Evolutionary conservation across 2,113 vertebrate species (phyloP).

Genomic region (Myocastor coypus): DNA sequence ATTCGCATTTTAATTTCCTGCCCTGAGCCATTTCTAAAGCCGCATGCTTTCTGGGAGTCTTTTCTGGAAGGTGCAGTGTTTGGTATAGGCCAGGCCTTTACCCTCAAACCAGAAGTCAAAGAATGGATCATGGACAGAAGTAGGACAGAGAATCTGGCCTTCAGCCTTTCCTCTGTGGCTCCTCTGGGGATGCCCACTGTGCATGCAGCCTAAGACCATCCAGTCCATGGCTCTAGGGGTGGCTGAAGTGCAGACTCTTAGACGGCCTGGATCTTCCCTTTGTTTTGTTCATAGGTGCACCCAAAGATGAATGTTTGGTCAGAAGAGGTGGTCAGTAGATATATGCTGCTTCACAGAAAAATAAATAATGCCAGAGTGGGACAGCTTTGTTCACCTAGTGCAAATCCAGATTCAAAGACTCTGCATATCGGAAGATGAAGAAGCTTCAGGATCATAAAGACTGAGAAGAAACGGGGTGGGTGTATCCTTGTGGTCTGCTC

Average conservation of each 20-base stretch:
- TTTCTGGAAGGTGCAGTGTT: constrained; percentile 35
- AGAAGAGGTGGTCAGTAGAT: not conserved
- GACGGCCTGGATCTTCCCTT: not conserved
- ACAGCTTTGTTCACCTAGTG: constrained; percentile 19
- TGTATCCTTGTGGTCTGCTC: not conserved
- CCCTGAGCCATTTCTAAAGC: not conserved
- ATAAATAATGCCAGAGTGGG: not conserved
- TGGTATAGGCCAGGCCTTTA: not conserved
- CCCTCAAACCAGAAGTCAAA: not conserved
- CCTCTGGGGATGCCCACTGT: not conserved
- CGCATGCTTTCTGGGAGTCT: not conserved
- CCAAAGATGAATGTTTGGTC: not conserved
- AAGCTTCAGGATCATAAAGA: not conserved
- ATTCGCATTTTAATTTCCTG: not conserved
- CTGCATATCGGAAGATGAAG: not conserved
- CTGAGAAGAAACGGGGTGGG: not conserved
- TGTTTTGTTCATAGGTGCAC: not conserved
- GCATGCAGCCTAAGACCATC: not conserved
- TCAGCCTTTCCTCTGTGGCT: not conserved
- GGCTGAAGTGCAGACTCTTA: not conserved
- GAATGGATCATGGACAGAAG: not conserved
- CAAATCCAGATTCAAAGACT: constrained; percentile 3
- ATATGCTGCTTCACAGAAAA: not conserved
- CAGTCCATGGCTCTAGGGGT: not conserved
- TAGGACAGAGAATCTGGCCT: not conserved